Base-by-base conservation (phyloP, 1,140 invertebrate species). In the Zeugodacus cucurbitae region DNA sequence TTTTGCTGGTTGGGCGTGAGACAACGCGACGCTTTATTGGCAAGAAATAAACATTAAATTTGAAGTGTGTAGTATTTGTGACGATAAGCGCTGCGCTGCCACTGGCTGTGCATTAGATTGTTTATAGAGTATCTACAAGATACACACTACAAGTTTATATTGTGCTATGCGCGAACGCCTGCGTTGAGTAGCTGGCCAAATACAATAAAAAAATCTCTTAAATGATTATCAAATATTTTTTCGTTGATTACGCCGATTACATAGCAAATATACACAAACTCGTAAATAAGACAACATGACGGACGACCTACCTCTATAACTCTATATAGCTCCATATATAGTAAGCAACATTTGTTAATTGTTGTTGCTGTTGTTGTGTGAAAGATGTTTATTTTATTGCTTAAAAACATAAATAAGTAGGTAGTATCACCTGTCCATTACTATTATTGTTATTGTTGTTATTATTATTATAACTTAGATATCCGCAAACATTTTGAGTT, bases 181-280 rank as follows among this genome's bases (percentile, higher is more conserved):
- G 3, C 11, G 74, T 0, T 48, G 74, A 82, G 74, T 82, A 82
- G 44, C 41, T 82, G 44, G 41, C 26, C 41, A 54, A 82, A 82
- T 29, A 82, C 74, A 82, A 82, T 82, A 82, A 82, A 70, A 70
- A 82, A n/a, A 22, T 82, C 41, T 82, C n/a, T 82, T 54, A 82
- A 82, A 82, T 14, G 74, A 82, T 82, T 82, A 41, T 82, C 74
- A 82, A 82, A 82, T 82, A 82, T 82, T 82, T 14, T 29, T 82
- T 48, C n/a, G 74, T 82, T 82, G 74, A 44, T 82, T 82, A 82
- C 10, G 41, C 32, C 70, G 70, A 74, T 74, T 74, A 74, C 37
- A 20, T 14, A 74, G 37, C 74, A 48, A 48, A 82, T 82, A 82
- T 7, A 22, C 6, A 22, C 70, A n/a, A n/a, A 44, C 70, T 48